These are phyloP conservation scores for Physella acuta DNA, from an alignment of 1,140 invertebrate genomes.

Conservation along the genomic window DNA sequence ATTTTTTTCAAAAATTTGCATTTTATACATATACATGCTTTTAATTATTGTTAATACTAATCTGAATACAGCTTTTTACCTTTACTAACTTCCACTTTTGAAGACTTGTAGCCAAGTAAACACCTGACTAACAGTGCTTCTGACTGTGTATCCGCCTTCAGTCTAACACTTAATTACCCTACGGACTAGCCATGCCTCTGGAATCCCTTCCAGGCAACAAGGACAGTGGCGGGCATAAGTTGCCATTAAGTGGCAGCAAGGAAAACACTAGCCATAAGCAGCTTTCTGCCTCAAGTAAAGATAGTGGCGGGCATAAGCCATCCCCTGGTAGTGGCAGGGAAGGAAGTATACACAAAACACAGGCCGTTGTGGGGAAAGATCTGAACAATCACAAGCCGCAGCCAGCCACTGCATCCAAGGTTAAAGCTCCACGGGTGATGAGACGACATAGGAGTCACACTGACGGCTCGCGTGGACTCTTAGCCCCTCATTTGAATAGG, in stretches of 20 bases:
- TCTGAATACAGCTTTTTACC: no score
- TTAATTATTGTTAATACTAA: no score
- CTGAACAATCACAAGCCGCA: background rate
- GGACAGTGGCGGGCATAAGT: background rate
- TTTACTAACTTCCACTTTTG: no score
- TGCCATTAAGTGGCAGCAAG: conserved; percentile 1
- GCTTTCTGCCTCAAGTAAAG: background rate
- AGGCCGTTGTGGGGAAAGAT: background rate
- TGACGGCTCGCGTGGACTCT: conserved; percentile 14
- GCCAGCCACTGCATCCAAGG: background rate
- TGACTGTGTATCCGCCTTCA: no score
- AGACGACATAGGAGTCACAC: conserved; percentile 30
- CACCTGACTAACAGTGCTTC: no score
- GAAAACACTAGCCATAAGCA: background rate
- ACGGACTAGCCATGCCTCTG: background rate
- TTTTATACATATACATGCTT: no score
- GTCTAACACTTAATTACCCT: no score
- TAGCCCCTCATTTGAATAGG: conserved; percentile 15
- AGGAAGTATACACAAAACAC: background rate
- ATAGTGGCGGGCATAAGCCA: background rate
- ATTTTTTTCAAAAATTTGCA: no score
- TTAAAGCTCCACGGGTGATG: conserved; percentile 27
- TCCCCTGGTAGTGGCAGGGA: background rate
- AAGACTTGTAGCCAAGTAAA: no score
- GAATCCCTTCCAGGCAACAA: background rate